phyloP scores from a whole-genome alignment of 1,140 invertebrate genomes.

The Diplogasteroides magnus region DNA sequence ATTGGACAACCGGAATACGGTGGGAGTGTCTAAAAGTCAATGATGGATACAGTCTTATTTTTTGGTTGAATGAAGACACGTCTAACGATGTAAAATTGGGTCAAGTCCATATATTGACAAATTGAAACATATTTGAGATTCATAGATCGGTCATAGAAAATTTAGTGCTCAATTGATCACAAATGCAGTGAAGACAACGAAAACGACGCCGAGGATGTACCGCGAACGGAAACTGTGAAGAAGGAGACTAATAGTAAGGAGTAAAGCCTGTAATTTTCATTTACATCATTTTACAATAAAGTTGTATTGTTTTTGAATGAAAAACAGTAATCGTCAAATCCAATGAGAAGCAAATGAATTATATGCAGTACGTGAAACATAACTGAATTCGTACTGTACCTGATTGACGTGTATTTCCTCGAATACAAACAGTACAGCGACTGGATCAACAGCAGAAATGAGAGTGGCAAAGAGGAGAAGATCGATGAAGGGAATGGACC shows the following conservation, averaged over 20 bases:
- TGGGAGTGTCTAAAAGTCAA: constrained; percentile 18
- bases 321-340: too few relatives aligned
- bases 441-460: constrained; percentile 95
- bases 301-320: too few relatives aligned
- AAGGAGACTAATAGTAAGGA: too few relatives aligned
- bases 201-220: constrained; percentile 37
- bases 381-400: too few relatives aligned
- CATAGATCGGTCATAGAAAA: too few relatives aligned
- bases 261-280: too few relatives aligned
- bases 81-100: too few relatives aligned
- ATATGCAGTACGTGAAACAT: too few relatives aligned
- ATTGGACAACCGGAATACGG: constrained; percentile 27
- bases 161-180: constrained; percentile 41
- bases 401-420: constrained; percentile 61
- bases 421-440: constrained; percentile 64
- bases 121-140: not conserved
- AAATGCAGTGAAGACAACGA: constrained; percentile 38
- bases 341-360: not conserved
- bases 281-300: too few relatives aligned
- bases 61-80: too few relatives aligned
- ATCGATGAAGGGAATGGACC: constrained; percentile 28
- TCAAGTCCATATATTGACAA: too few relatives aligned
- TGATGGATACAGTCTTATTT: too few relatives aligned
- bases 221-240: constrained; percentile 40
- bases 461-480: constrained; percentile 85